Evolutionary conservation across 2,113 vertebrate species (phyloP).

Genomic region (Vimba vimba): DNA sequence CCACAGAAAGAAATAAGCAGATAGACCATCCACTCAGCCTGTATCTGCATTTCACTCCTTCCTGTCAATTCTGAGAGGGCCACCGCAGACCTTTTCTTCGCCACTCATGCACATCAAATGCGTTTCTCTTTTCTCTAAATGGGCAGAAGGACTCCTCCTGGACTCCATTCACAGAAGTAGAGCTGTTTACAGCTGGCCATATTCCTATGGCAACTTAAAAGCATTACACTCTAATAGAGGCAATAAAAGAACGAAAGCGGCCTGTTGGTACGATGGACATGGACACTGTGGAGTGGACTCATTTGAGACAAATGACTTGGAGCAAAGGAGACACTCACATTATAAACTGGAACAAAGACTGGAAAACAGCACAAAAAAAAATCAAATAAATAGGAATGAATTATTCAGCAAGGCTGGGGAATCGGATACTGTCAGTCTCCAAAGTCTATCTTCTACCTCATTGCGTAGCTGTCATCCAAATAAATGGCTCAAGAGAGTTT

Average conservation of each 20-base stretch:
- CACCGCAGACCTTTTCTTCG: slow-evolving; percentile 60
- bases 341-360: slow-evolving; percentile 28
- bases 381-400: slow-evolving; percentile 67
- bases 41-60: slow-evolving; percentile 18
- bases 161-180: slow-evolving; percentile 55
- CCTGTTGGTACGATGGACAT: slow-evolving; percentile 59
- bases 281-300: slow-evolving; percentile 58
- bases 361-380: slow-evolving; percentile 49
- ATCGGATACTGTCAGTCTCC: slow-evolving; percentile 60
- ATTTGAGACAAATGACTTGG: slow-evolving; percentile 57
- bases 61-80: slow-evolving; percentile 10
- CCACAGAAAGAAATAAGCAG: slow-evolving; percentile 37
- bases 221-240: slow-evolving; percentile 67
- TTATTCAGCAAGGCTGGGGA: slow-evolving; percentile 59
- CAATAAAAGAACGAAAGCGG: slow-evolving; percentile 71
- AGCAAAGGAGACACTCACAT: slow-evolving; percentile 55
- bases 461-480: slow-evolving; percentile 30
- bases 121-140: slow-evolving; percentile 50
- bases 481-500: slow-evolving; percentile 42
- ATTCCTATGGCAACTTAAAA: slow-evolving; percentile 75
- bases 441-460: slow-evolving; percentile 53
- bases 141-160: slow-evolving; percentile 46
- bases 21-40: background rate
- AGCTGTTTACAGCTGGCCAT: slow-evolving; percentile 70
- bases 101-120: slow-evolving; percentile 69